Evolutionary conservation across 2,113 vertebrate genomes (phyloP), one percentile per base, ranked within the genome.

Genomic region (Ailurus styani): DNA sequence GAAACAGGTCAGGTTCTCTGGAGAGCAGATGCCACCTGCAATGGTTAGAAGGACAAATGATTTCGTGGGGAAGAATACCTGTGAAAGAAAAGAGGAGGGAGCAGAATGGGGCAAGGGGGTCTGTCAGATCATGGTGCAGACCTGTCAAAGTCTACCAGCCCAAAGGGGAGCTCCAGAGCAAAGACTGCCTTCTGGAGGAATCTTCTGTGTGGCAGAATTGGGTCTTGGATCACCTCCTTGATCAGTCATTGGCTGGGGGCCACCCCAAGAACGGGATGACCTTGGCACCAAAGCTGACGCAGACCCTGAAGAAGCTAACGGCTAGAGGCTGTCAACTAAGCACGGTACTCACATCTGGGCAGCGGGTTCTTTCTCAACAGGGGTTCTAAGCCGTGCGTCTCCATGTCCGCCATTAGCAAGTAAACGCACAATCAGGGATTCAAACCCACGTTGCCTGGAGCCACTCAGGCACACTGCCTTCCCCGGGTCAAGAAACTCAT

Each of bases 271-370:
- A 87, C 84, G 95, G 47, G 47, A 83, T 94, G 84, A 90, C 79
- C 95, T 95, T 96, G 90, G 94, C 50, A 55, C 87, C 70, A 89
- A 95, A 90, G 87, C 86, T 86, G 45, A 96, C 82, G 77, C 60
- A 92, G 87, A 87, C 34, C 54, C 25, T 40, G 70, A 95, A 83
- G 45, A 45, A 97, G 31, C 79, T 91, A 95, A 93, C 83, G 95
- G 83, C 79, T 96, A 78, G 95, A 97, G n/a, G 27, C 60, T 25
- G 23, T 95, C 94, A 96, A 70, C 27, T 95, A 57, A 29, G 27
- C 37, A 57, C 21, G 91, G 37, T 54, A 72, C 23, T 90, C 47
- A 70, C 84, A 95, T 54, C 75, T 90, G 94, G 82, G 64, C 64
- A 77, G 34, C 1, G 50, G 83, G 34, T 50, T 91, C 34, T 78